These are phyloP conservation scores for Tetrapedia diversipes DNA, from an alignment of 2,888 invertebrate species.

Conservation along the genomic window DNA sequence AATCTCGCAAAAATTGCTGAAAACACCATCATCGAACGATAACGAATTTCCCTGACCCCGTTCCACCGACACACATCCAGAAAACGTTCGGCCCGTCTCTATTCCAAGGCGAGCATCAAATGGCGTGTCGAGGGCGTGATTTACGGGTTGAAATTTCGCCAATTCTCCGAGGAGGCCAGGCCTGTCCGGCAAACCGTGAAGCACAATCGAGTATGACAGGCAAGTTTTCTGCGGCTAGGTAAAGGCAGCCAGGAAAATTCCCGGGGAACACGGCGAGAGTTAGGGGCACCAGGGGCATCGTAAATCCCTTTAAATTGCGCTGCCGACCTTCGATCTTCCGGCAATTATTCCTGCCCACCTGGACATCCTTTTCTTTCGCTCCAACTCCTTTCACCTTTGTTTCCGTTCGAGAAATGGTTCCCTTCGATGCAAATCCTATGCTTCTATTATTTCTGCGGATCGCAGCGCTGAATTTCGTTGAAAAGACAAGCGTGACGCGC, in stretches of 20 bases:
- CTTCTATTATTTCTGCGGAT: too few species aligned
- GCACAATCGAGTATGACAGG: conserved; percentile 65
- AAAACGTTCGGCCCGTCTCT: not conserved
- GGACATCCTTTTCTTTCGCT: conserved; percentile 13
- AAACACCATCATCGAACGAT: too few species aligned
- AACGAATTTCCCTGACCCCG: not conserved
- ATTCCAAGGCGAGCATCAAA: conserved; percentile 25
- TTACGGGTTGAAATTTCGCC: conserved; percentile 53
- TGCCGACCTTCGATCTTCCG: conserved; percentile 72
- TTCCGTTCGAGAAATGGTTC: too few species aligned
- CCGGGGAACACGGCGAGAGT: conserved; percentile 61
- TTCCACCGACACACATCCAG: not conserved
- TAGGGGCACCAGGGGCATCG: conserved; percentile 71
- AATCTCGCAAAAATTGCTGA: too few species aligned
- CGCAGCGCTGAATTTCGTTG: too few species aligned
- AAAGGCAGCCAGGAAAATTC: conserved; percentile 67
- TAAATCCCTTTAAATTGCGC: conserved; percentile 77
- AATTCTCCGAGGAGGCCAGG: conserved; percentile 49
- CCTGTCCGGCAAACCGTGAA: conserved; percentile 61
- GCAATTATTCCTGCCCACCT: conserved; percentile 60
- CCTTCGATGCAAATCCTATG: too few species aligned
- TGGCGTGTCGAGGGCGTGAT: conserved; percentile 44
- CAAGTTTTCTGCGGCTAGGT: conserved; percentile 47
- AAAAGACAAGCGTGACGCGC: too few species aligned
- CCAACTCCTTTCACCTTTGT: not conserved